phyloP scores from a whole-genome alignment of 2,888 invertebrate genomes.

The Erebia aethiops region DNA sequence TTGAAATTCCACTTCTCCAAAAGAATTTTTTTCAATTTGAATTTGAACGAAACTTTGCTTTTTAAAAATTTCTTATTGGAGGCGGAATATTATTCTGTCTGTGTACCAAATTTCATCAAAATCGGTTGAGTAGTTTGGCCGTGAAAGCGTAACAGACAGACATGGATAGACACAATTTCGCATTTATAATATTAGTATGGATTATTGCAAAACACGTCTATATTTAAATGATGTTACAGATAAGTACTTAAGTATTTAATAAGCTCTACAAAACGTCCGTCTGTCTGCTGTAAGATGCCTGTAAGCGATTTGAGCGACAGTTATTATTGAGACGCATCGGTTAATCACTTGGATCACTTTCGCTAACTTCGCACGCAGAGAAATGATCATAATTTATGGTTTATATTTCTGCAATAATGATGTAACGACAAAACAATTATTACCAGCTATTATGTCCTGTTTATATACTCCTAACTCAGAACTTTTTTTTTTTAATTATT shows the following conservation, averaged over 20 bases:
- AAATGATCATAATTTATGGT: conserved; percentile 1
- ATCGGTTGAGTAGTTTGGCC: no score
- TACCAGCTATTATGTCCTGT: not conserved
- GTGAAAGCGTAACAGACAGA: no score
- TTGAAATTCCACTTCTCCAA: no score
- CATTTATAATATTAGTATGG: no score
- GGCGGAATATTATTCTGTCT: no score
- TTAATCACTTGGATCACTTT: conserved; percentile 11
- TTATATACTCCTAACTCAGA: no score
- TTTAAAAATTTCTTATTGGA: no score
- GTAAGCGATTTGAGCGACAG: not conserved
- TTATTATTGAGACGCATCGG: conserved; percentile 1
- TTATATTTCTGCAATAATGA: not conserved
- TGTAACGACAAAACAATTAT: not conserved
- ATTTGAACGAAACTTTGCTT: no score
- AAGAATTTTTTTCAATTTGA: no score
- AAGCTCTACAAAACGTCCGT: not conserved
- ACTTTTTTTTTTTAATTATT: no score
- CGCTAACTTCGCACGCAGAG: conserved; percentile 1
- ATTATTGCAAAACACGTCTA: not conserved
- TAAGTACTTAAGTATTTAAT: not conserved
- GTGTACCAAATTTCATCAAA: no score
- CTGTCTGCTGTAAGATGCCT: conserved; percentile 1
- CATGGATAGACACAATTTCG: no score
- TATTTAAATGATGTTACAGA: not conserved